phyloP scores from a whole-genome alignment of 2,888 invertebrate genomes.

The Heliothis peltigera region DNA sequence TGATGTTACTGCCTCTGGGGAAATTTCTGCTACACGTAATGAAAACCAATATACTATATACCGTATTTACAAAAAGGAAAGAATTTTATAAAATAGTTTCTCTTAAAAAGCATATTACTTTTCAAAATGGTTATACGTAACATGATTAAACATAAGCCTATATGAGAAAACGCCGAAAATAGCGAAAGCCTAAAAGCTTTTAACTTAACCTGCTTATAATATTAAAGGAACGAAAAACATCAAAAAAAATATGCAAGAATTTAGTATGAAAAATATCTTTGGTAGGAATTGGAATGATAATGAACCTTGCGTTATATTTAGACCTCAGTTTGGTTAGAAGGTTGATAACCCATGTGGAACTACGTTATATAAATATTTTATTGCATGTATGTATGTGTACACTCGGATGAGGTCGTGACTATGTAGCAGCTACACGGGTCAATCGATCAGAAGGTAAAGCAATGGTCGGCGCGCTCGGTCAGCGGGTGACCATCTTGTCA shows the following conservation, averaged over 20 bases:
- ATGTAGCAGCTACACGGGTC: no score
- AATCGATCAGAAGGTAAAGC: no score
- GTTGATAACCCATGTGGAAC: no score
- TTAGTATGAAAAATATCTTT: no score
- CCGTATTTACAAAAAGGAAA: constrained; percentile 23
- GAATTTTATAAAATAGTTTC: constrained; percentile 12
- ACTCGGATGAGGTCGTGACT: no score
- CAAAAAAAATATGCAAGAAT: background rate
- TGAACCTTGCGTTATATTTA: no score
- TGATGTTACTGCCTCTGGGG: constrained; percentile 48
- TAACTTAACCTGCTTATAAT: background rate
- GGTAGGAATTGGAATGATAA: no score
- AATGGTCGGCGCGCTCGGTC: no score
- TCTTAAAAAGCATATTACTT: background rate
- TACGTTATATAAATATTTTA: no score
- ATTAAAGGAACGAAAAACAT: background rate
- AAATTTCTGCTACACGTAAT: constrained; percentile 46
- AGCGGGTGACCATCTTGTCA: no score
- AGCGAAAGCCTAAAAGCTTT: background rate
- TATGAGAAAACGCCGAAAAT: background rate
- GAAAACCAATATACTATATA: constrained; percentile 33
- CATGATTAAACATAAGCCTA: background rate
- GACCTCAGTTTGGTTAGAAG: no score
- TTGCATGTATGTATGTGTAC: no score
- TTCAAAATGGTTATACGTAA: background rate